Evolutionary conservation across 1,140 invertebrate genomes (phyloP).

Genomic region (Eueides isabella): DNA sequence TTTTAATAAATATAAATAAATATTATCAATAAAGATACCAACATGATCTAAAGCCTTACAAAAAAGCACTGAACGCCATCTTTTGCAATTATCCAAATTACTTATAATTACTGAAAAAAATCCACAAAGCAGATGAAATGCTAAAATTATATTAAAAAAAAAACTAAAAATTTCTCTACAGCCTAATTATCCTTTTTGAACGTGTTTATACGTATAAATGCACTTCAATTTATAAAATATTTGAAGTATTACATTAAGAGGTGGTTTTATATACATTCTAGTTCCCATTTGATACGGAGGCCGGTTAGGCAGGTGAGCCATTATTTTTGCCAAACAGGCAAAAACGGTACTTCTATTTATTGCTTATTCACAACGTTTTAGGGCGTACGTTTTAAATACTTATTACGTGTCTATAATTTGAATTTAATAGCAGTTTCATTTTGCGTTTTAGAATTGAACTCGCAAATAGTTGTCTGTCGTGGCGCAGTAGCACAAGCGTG

Average conservation of each 20-base stretch:
- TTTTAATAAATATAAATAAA: too few relatives aligned
- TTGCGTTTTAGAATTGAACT: not conserved
- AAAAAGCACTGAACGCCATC: not conserved
- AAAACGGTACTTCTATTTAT: conserved; percentile 27
- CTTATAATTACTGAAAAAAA: not conserved
- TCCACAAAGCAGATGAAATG: not conserved
- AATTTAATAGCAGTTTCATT: not conserved
- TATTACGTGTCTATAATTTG: conserved; percentile 10
- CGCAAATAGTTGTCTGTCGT: not conserved
- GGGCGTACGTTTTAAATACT: conserved; percentile 7
- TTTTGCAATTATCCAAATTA: not conserved
- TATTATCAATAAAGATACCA: not conserved
- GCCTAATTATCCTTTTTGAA: not conserved
- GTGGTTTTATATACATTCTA: not conserved
- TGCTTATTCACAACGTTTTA: conserved; percentile 30
- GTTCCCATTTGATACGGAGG: conserved; percentile 6
- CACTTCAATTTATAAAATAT: conserved; percentile 8
- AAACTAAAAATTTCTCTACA: not conserved
- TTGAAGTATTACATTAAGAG: conserved; percentile 6
- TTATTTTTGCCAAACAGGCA: conserved; percentile 39
- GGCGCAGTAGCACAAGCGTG: too few relatives aligned
- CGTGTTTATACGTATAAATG: not conserved
- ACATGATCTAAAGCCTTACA: not conserved
- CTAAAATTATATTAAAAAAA: not conserved
- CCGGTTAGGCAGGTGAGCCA: conserved; percentile 40